phyloP scores from a whole-genome alignment of 2,888 invertebrate species.

The Venustoraphidia nigricollis region DNA sequence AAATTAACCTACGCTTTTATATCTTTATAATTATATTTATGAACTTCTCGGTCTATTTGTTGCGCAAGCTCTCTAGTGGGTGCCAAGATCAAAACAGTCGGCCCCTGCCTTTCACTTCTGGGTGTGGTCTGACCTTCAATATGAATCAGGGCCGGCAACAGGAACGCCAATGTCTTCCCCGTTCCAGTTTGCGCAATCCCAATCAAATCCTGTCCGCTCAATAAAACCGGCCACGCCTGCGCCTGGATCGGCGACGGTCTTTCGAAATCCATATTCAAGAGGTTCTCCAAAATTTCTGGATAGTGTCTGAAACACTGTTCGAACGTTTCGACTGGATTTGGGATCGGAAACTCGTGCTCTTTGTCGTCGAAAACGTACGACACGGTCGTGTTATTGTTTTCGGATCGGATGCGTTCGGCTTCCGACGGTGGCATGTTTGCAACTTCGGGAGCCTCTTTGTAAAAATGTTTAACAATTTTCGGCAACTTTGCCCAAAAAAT shows the following conservation, averaged over 20 bases:
- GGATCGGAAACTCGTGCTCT: slow-evolving; percentile 31
- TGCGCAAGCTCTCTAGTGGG: slow-evolving; percentile 87
- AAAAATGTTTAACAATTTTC: slow-evolving; percentile 64
- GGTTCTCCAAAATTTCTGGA: slow-evolving; percentile 70
- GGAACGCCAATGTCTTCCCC: slow-evolving; percentile 86
- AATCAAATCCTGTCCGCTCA: slow-evolving; percentile 84
- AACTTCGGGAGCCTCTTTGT: slow-evolving; percentile 59
- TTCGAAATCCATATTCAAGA: slow-evolving; percentile 62
- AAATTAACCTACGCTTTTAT: slow-evolving; percentile 54
- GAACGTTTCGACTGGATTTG: slow-evolving; percentile 67
- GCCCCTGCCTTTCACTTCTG: slow-evolving; percentile 55
- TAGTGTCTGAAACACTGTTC: slow-evolving; percentile 68
- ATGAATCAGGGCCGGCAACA: slow-evolving; percentile 85
- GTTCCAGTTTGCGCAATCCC: slow-evolving; percentile 94
- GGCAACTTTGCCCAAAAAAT: slow-evolving; percentile 49
- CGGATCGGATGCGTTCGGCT: slow-evolving; percentile 43
- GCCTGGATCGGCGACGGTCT: slow-evolving; percentile 84
- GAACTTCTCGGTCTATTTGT: slow-evolving; percentile 83
- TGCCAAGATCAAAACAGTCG: slow-evolving; percentile 76
- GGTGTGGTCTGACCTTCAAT: slow-evolving; percentile 74
- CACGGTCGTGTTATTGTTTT: slow-evolving; percentile 62
- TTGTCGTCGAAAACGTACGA: slow-evolving; percentile 43
- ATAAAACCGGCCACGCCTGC: slow-evolving; percentile 87
- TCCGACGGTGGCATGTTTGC: slow-evolving; percentile 44
- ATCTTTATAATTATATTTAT: slow-evolving; percentile 75